A percentile compares a stretch with the other conserved stretches of the same genome.
Conservation (phyloP, 2,113 vertebrate genomes). For the Apteryx owenii region DNA sequence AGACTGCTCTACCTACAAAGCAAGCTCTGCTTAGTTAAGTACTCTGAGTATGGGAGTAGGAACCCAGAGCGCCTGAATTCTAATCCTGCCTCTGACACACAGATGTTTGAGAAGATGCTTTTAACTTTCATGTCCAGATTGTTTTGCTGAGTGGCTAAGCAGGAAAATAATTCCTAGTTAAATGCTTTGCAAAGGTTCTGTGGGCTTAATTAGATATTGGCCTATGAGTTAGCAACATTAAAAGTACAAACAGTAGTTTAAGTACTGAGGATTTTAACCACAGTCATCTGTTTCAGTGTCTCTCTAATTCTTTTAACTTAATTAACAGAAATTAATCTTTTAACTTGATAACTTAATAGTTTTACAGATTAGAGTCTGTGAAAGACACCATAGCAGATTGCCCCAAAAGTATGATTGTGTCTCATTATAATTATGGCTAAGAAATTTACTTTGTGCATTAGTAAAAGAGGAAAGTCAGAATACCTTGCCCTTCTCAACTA, state of each 20-base stretch:
- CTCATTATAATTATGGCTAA: not conserved
- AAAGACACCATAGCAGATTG: not conserved
- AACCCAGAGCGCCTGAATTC: not conserved
- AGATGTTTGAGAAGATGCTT: not conserved
- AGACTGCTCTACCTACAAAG: not conserved
- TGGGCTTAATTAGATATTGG: conserved; percentile 13
- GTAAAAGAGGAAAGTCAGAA: not conserved
- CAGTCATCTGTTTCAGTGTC: not conserved
- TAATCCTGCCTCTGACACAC: not conserved
- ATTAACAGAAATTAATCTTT: conserved; percentile 10
- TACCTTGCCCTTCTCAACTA: not conserved
- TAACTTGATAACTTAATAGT: not conserved
- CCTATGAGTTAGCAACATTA: not conserved
- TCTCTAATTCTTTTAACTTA: conserved; percentile 21
- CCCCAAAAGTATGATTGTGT: not conserved
- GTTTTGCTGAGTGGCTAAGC: conserved; percentile 4
- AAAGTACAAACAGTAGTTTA: not conserved
- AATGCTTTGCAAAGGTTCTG: not conserved
- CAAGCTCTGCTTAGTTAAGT: not conserved
- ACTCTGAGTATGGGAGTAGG: not conserved
- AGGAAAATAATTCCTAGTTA: conserved; percentile 20
- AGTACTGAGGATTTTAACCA: conserved; percentile 9
- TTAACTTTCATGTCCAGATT: not conserved
- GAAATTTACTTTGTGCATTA: not conserved
- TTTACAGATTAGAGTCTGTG: conserved; percentile 4